Conservation (phyloP, 2,797 vertebrate species). For the Masticophis lateralis region DNA sequence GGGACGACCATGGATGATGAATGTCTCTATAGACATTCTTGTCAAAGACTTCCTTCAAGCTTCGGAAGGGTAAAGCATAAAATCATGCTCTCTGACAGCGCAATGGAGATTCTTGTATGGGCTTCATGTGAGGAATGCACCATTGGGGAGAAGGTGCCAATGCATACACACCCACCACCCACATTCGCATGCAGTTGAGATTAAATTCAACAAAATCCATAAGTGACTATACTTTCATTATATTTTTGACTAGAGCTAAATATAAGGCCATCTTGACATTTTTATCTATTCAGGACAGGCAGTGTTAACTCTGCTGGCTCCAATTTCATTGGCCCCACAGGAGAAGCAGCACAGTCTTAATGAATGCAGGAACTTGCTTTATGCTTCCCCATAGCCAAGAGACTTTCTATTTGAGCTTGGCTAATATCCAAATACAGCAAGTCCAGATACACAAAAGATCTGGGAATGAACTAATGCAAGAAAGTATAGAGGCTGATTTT, state of each 20-base stretch:
- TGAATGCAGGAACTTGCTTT: constrained; percentile 62
- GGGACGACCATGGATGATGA: background rate
- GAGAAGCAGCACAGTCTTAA: constrained; percentile 63
- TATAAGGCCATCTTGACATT: constrained; percentile 55
- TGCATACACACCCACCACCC: background rate
- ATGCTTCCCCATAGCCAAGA: constrained; percentile 57
- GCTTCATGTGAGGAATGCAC: constrained; percentile 44
- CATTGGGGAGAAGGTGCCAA: background rate
- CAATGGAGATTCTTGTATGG: constrained; percentile 25
- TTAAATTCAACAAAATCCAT: constrained; percentile 59
- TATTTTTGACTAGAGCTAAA: constrained; percentile 54
- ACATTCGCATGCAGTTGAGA: background rate
- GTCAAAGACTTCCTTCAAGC: background rate
- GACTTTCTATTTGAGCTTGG: constrained; percentile 57
- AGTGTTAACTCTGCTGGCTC: constrained; percentile 45
- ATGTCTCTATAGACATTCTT: background rate
- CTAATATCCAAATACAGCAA: constrained; percentile 60
- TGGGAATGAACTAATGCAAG: constrained; percentile 63
- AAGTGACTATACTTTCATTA: constrained; percentile 60
- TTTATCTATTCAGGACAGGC: constrained; percentile 65
- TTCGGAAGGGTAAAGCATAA: constrained; percentile 9
- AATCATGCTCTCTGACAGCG: constrained; percentile 20
- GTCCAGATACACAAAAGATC: constrained; percentile 61
- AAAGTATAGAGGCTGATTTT: background rate
- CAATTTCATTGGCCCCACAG: constrained; percentile 58